Base-by-base conservation (phyloP, 2,113 vertebrate species). In the Spea multiplicata region DNA sequence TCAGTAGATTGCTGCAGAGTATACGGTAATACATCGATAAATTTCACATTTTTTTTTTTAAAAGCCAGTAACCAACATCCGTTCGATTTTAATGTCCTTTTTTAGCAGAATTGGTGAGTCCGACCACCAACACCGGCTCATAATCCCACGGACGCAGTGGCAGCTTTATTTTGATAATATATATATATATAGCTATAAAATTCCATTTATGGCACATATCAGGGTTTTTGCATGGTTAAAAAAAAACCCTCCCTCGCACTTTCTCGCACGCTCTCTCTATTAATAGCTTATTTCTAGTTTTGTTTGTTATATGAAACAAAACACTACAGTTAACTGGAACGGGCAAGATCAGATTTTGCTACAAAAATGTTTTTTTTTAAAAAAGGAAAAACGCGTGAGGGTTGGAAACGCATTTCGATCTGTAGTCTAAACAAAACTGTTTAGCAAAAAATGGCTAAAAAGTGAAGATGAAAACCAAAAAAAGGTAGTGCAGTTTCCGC, bases 1-100 rank as follows among this genome's bases (percentile, higher is more conserved):
- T 91, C 88, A 91, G 90, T 91, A 92, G 90, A 89, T 91, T 88
- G 89, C 89, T 84, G 85, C 84, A 88, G 85, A 83, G 86, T 86
- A 88, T 83, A 17, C 66, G n/a, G 49, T 12, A 81, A 80, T 9
- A 69, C 84, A 83, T 76, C 17, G 83, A 87, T 81, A 84, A 68
- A 83, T 86, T 91, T 93, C 92, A 93, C 91, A 91, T 66, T 65
- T 30, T 65, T 74, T 17, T 64, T 52, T 66, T 59, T 14, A 10
- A 13, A 44, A 75, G 75, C 52, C n/a, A 7, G n/a, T 52, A 70
- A 48, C 46, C 46, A n/a, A 16, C 16, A 59, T 77, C 66, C 50
- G 30, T 30, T 30, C 30, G 30, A 61, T 53, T 61, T 77, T 70
- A 55, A 75, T 8, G 46, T 67, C 50, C 62, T 52, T 76, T n/a